Base-by-base conservation (phyloP, 1,140 invertebrate genomes). In the Drosophila busckii region DNA sequence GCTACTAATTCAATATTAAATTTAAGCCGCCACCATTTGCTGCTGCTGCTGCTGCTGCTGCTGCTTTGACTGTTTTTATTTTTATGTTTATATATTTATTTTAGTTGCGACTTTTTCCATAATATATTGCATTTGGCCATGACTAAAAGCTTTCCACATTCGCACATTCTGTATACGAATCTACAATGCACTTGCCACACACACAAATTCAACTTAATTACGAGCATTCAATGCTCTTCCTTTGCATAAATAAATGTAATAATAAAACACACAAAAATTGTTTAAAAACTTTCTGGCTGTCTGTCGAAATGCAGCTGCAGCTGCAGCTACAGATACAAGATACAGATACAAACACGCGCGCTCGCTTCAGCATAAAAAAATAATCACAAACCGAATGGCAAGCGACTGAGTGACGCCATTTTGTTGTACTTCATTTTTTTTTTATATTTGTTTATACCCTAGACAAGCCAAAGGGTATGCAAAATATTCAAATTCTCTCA, bases 1-100 rank as follows among this genome's bases (percentile, higher is more conserved):
- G 31, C 26, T 19, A 59, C 67, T 71, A 71, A 71, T 71, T 71
- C 48, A 67, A 73, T 67, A 52, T 31, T 40, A 17, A 38, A 46
- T 25, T 42, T 17, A 37, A 31, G 10, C 23, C 19, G 25, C 15
- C 10, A 28, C 10, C 13, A 50, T n/a, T 26, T 40, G n/a, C n/a
- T n/a, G n/a, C n/a, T n/a, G n/a, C n/a, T n/a, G n/a, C n/a, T n/a
- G n/a, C n/a, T n/a, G n/a, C n/a, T n/a, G n/a, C n/a, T n/a, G n/a
- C n/a, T n/a, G n/a, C n/a, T n/a, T n/a, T n/a, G n/a, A n/a, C n/a
- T n/a, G n/a, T n/a, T n/a, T n/a, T n/a, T n/a, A n/a, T n/a, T 40
- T 25, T 23, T n/a, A 8, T 12, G 3, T 25, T 41, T 54, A 46
- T 26, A n/a, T 23, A 41, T 54, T 8, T 31, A 25, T 28, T 22